Evolutionary conservation across 1,140 invertebrate species (phyloP).

Genomic region (Aphelinus atriplicis): DNA sequence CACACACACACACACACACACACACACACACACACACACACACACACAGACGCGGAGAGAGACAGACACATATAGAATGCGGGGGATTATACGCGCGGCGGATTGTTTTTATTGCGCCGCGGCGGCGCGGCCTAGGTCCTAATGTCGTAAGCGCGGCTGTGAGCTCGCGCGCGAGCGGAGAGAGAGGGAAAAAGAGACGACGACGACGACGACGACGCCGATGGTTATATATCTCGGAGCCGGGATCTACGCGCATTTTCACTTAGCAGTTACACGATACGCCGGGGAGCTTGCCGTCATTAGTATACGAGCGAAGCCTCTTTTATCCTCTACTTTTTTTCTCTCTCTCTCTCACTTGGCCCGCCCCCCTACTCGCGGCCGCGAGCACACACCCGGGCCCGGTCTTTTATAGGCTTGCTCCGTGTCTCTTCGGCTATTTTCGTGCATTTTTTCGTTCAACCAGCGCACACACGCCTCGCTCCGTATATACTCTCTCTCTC

Average conservation of each 20-base stretch:
- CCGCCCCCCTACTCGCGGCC: neutral
- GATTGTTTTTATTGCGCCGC: too few relatives aligned
- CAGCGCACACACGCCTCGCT: too few relatives aligned
- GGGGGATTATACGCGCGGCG: too few relatives aligned
- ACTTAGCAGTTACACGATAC: slow-evolving; percentile 64
- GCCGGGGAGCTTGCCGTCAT: slow-evolving; percentile 55
- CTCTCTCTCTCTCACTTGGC: slow-evolving; percentile 1
- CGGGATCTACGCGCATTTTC: slow-evolving; percentile 63
- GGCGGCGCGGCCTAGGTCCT: too few relatives aligned
- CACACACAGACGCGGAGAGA: too few relatives aligned
- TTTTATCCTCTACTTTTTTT: slow-evolving; percentile 43
- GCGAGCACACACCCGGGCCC: neutral
- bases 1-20: too few relatives aligned
- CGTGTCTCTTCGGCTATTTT: slow-evolving; percentile 32
- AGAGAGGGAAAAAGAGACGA: slow-evolving; percentile 41
- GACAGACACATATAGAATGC: too few relatives aligned
- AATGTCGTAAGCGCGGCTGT: neutral
- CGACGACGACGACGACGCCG: neutral
- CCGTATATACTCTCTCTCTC: too few relatives aligned
- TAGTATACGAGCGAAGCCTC: slow-evolving; percentile 56
- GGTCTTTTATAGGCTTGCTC: slow-evolving; percentile 25
- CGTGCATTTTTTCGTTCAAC: slow-evolving; percentile 27
- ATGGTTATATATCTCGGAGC: slow-evolving; percentile 49
- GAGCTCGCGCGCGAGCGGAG: neutral
- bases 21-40: too few relatives aligned